phyloP scores from a whole-genome alignment of 2,113 vertebrate genomes.

The Anhinga anhinga region DNA sequence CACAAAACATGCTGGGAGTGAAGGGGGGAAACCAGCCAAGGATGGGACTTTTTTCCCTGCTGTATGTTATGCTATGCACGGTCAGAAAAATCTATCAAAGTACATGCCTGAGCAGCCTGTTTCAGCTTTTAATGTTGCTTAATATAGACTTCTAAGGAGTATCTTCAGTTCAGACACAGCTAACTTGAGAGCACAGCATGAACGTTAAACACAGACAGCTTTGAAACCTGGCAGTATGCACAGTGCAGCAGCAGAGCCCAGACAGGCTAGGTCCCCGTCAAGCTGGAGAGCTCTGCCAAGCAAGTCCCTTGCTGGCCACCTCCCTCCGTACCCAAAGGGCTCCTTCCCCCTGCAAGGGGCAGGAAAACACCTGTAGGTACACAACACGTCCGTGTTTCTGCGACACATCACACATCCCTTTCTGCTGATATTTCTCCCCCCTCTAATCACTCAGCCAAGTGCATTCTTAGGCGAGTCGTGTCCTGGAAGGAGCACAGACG shows the following conservation, averaged over 20 bases:
- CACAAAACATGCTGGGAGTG: rapidly evolving
- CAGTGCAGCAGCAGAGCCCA: background rate
- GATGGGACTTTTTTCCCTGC: background rate
- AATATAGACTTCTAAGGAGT: constrained; percentile 9
- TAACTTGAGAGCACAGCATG: background rate
- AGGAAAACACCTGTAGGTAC: background rate
- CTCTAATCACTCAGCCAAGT: background rate
- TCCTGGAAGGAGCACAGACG: background rate
- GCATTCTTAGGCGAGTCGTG: rapidly evolving
- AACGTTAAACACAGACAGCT: background rate
- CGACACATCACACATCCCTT: background rate
- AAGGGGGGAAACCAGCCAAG: background rate
- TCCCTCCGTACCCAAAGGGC: background rate
- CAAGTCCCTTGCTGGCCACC: background rate
- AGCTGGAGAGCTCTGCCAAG: background rate
- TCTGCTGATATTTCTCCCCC: background rate
- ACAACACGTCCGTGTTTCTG: rapidly evolving
- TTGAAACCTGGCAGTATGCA: background rate
- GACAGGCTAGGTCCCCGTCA: background rate
- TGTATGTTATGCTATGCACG: rapidly evolving
- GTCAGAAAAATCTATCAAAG: background rate
- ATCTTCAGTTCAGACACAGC: background rate
- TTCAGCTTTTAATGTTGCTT: constrained; percentile 11
- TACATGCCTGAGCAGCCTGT: background rate
- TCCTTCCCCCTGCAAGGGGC: background rate